phyloP scores from a whole-genome alignment of 2,888 invertebrate species.

The Hymenopus coronatus region DNA sequence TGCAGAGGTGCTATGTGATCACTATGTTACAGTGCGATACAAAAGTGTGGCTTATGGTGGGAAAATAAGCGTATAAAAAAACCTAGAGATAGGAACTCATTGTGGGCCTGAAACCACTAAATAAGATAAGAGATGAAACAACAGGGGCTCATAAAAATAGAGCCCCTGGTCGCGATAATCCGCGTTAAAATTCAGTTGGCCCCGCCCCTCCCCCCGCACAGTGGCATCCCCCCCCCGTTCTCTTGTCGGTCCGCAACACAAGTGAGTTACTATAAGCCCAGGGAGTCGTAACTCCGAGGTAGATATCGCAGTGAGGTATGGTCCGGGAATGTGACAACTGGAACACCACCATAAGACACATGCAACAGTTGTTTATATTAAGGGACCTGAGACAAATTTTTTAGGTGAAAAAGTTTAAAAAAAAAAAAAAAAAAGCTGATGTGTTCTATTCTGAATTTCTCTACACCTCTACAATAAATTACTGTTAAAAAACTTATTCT shows the following conservation, averaged over 20 bases:
- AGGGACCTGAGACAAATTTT: too few relatives aligned
- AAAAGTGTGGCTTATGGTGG: not conserved
- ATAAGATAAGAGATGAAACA: constrained; percentile 21
- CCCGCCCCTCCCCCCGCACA: too few relatives aligned
- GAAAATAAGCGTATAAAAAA: constrained; percentile 2
- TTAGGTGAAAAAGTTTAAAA: too few relatives aligned
- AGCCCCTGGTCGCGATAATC: constrained; percentile 5
- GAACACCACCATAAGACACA: not conserved
- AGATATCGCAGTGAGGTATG: not conserved
- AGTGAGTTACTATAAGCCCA: constrained; percentile 14
- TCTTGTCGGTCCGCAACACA: not conserved
- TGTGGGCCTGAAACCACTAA: not conserved
- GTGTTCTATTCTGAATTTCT: too few relatives aligned
- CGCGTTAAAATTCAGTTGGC: constrained; percentile 16
- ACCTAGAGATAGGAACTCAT: not conserved
- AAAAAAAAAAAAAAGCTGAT: too few relatives aligned
- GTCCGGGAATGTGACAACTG: not conserved
- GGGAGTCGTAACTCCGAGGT: constrained; percentile 1
- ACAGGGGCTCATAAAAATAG: constrained; percentile 18
- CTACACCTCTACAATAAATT: too few relatives aligned
- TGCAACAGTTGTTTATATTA: not conserved
- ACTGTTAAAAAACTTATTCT: too few relatives aligned
- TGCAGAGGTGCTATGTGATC: too few relatives aligned
- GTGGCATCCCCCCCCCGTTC: too few relatives aligned
- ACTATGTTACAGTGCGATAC: not conserved